A percentile compares a stretch with the other conserved stretches of the same genome.
Evolutionary conservation across 2,113 vertebrate species (phyloP).

Genomic region (Lamprologus tigripictilis): DNA sequence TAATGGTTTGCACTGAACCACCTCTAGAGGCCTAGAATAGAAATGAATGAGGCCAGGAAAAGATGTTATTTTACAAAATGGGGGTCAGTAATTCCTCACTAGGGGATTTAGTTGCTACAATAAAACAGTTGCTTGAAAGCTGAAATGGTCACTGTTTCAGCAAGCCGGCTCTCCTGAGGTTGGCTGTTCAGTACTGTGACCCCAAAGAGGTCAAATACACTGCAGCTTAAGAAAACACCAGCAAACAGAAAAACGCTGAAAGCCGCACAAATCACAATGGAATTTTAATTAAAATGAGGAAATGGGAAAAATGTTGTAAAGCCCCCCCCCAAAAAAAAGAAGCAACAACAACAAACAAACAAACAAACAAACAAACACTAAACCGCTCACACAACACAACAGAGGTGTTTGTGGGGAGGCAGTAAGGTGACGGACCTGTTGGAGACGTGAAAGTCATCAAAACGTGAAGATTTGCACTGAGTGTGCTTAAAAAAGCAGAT

Average conservation of each 20-base stretch:
- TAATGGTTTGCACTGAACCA: not conserved
- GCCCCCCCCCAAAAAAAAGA: accelerated
- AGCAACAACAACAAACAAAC: accelerated
- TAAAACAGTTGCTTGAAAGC: not conserved
- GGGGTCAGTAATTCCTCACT: not conserved
- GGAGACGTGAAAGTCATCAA: accelerated
- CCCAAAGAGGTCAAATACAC: not conserved
- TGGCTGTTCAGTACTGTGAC: not conserved
- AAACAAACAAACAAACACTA: not conserved
- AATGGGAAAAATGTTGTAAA: not conserved
- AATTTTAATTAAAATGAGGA: not conserved
- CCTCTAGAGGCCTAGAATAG: not conserved
- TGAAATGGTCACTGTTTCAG: not conserved
- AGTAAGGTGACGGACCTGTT: not conserved
- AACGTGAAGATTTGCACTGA: not conserved
- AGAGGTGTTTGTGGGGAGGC: not conserved
- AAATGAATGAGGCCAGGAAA: not conserved
- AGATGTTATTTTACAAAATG: not conserved
- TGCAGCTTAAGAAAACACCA: not conserved
- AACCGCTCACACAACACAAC: not conserved
- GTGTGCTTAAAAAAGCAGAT: not conserved
- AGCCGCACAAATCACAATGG: not conserved
- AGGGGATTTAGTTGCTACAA: not conserved
- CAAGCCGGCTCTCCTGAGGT: accelerated
- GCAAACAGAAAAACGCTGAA: not conserved